Base-by-base conservation (phyloP, 2,797 vertebrate genomes). In the Gymnocypris eckloni region DNA sequence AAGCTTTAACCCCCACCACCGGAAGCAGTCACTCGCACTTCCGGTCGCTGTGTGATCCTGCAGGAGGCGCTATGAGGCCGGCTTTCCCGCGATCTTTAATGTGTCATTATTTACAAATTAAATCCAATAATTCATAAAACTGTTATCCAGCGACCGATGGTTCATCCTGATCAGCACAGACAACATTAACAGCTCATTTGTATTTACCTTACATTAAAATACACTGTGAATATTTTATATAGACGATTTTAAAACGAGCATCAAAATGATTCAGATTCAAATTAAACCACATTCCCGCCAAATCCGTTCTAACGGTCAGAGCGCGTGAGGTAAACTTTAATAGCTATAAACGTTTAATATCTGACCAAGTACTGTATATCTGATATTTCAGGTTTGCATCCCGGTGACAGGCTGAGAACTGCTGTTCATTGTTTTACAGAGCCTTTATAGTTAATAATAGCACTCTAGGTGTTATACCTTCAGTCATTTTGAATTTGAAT, bases 1-100 rank as follows among this genome's bases (percentile, higher is more conserved):
- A 56, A 72, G 76, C 66, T 85, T 85, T 85, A 79, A 85, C 66
- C 83, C 66, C 18, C 0, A 67, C 52, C 66, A 3, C 76, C 76
- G 83, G 83, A 85, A 85, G 61, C 28, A 45, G 39, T 79, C 52
- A 4, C 15, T 4, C 12, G 1, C 56, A 41, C 75, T 78, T 84
- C 75, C 83, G 50, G 11, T 56, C 7, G 18, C 11, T 1, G 13
- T 4, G 13, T 7, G 2, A 1, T 66, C 45, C 75, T 43, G 50
- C 48, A 69, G 75, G 28, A 1, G 64, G 75, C 73, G 75, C 72
- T 73, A 4, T 76, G 39, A 61, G 18, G 25, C 54, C 2, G 33
- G 33, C 33, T 33, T 33, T 33, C 33, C 33, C 33, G 33, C 33
- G 33, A 33, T 33, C 33, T 33, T 33, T 33, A 33, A 33, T 33